phyloP scores from a whole-genome alignment of 2,888 invertebrate species.

The Lutraria lutraria region DNA sequence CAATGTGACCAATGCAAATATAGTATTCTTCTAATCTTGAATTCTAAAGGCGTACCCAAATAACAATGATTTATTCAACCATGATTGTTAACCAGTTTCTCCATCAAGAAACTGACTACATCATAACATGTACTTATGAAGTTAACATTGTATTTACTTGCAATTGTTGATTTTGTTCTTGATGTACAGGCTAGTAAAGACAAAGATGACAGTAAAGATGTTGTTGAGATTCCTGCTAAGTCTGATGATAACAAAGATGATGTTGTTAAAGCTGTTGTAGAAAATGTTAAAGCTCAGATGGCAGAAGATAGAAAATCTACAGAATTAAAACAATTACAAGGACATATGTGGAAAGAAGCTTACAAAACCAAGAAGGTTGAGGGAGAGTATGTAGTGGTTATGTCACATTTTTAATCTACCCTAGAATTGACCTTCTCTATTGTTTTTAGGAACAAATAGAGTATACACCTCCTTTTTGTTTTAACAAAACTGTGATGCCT shows the following conservation, averaged over 20 bases:
- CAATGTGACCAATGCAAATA: no score
- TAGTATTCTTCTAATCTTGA: no score
- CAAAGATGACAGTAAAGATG: slow-evolving; percentile 88
- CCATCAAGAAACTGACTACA: no score
- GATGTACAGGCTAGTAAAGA: slow-evolving; percentile 71
- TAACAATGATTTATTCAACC: no score
- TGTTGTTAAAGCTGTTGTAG: slow-evolving; percentile 89
- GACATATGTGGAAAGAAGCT: slow-evolving; percentile 95
- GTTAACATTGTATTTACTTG: no score
- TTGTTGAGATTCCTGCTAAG: slow-evolving; percentile 81
- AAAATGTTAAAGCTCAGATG: slow-evolving; percentile 94
- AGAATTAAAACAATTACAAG: slow-evolving; percentile 95
- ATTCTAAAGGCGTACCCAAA: no score
- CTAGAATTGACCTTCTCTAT: no score
- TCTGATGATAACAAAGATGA: slow-evolving; percentile 80
- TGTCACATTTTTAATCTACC: neutral
- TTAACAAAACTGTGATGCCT: no score
- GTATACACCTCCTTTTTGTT: no score
- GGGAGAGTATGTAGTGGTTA: slow-evolving; percentile 93
- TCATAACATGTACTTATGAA: no score
- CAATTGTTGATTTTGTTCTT: neutral
- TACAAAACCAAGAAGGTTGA: slow-evolving; percentile 92
- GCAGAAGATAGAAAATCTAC: slow-evolving; percentile 92
- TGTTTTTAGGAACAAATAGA: no score
- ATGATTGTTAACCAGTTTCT: no score